phyloP scores from a whole-genome alignment of 92 coral and sea anemone species.

The Actinernus sp. region DNA sequence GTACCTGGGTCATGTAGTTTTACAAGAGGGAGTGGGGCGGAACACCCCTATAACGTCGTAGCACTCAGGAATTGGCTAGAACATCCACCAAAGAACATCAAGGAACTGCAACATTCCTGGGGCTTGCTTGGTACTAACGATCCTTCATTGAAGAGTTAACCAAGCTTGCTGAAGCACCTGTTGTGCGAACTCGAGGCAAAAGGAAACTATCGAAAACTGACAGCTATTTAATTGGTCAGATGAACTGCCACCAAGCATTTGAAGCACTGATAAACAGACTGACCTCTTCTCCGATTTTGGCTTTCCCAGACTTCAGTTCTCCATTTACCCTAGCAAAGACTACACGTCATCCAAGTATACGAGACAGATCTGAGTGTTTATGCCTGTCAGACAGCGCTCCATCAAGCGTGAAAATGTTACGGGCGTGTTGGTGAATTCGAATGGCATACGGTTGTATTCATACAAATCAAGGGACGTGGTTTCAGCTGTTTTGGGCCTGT shows the following conservation, averaged over 20 bases:
- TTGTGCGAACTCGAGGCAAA: background rate
- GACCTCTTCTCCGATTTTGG: slow-evolving; percentile 45
- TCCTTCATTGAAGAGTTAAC: too few species aligned
- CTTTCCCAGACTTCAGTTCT: slow-evolving; percentile 39
- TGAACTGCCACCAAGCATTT: slow-evolving; percentile 47
- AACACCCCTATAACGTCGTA: too few species aligned
- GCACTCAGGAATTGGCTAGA: too few species aligned
- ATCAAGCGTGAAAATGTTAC: slow-evolving; percentile 42
- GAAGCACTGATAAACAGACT: slow-evolving; percentile 18
- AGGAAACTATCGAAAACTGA: background rate
- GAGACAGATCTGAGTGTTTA: slow-evolving; percentile 29
- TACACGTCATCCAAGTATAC: slow-evolving; percentile 50
- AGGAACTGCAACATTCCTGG: too few species aligned
- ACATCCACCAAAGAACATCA: too few species aligned
- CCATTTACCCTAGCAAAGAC: slow-evolving; percentile 50
- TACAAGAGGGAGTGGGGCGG: too few species aligned
- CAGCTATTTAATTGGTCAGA: slow-evolving; percentile 24
- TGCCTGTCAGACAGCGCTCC: slow-evolving; percentile 48
- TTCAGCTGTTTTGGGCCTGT: slow-evolving; percentile 55
- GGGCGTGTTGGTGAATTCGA: slow-evolving; percentile 53
- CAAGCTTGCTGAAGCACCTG: too few species aligned
- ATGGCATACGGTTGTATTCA: slow-evolving; percentile 64
- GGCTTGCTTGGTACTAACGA: too few species aligned
- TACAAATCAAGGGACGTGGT: slow-evolving; percentile 67
- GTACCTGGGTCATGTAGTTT: too few species aligned